Percentiles rank a stretch among this genome's conserved stretches.
Evolutionary conservation across 2,888 invertebrate genomes (phyloP).

Genomic region (Cremastinae sp.): DNA sequence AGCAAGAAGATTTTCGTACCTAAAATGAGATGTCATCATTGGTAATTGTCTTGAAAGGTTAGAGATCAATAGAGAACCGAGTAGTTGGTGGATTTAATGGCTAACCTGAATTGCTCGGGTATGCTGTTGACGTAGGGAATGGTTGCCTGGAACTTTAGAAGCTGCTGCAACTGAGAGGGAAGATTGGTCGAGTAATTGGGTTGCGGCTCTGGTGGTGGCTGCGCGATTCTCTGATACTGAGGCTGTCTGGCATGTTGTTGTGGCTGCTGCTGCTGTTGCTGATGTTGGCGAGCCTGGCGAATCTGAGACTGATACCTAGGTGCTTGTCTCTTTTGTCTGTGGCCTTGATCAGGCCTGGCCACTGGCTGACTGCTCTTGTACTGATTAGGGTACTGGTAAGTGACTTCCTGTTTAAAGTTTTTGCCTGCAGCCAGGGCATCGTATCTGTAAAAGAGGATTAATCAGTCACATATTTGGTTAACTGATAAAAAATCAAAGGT

Average conservation of each 20-base stretch:
- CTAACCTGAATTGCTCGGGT: constrained; percentile 74
- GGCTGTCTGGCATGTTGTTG: constrained; percentile 65
- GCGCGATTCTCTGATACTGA: constrained; percentile 69
- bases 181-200: constrained; percentile 75
- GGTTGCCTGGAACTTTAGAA: constrained; percentile 74
- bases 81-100: neutral
- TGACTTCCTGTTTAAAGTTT: constrained; percentile 60
- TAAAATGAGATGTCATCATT: constrained; percentile 37
- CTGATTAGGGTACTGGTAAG: constrained; percentile 62
- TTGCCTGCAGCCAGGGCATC: constrained; percentile 66
- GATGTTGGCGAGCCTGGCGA: constrained; percentile 54
- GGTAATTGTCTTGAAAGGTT: neutral
- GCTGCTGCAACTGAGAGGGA: constrained; percentile 71
- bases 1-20: constrained; percentile 67
- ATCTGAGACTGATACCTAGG: constrained; percentile 55
- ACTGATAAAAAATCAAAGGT: constrained; percentile 22
- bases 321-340: constrained; percentile 56
- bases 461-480: constrained; percentile 28
- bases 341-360: constrained; percentile 27
- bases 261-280: constrained; percentile 62
- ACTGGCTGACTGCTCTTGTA: constrained; percentile 35
- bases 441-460: constrained; percentile 63
- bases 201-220: constrained; percentile 67
- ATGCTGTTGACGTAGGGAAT: constrained; percentile 76
- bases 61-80: neutral